phyloP scores from a whole-genome alignment of 2,797 vertebrate species.

The Echiichthys vipera region DNA sequence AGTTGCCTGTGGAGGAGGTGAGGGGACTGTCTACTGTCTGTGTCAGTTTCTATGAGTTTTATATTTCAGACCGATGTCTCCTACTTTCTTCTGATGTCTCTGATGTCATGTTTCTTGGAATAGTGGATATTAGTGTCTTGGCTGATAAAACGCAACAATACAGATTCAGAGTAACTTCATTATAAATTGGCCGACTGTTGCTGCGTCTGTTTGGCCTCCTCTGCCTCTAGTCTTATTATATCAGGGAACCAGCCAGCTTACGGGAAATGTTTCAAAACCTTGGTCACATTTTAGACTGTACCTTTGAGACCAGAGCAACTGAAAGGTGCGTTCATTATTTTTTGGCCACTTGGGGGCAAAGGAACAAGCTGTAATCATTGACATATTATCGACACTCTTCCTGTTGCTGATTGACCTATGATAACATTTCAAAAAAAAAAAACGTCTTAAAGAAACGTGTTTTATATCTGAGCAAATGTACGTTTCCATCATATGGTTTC shows the following conservation, averaged over 20 bases:
- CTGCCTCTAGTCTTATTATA: slow-evolving; percentile 16
- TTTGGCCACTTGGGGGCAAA: neutral
- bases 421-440: slow-evolving; percentile 4
- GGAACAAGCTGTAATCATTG: neutral
- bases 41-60: neutral
- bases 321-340: neutral
- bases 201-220: slow-evolving; percentile 12
- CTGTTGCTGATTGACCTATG: slow-evolving; percentile 34
- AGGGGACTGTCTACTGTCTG: slow-evolving; percentile 36
- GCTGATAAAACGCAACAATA: slow-evolving; percentile 23
- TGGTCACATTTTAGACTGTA: neutral
- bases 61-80: neutral
- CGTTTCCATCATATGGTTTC: too few relatives aligned
- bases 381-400: neutral
- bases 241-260: slow-evolving; percentile 20
- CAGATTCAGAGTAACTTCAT: slow-evolving; percentile 27
- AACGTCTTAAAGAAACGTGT: neutral
- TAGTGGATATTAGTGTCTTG: slow-evolving; percentile 5
- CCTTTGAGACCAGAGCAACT: neutral
- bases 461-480: slow-evolving; percentile 1
- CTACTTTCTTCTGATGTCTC: neutral
- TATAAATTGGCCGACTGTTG: slow-evolving; percentile 15
- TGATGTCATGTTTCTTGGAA: neutral
- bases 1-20: slow-evolving; percentile 97
- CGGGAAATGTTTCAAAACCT: neutral